Conservation (phyloP, 2,113 vertebrate species). For the Notechis scutatus region DNA sequence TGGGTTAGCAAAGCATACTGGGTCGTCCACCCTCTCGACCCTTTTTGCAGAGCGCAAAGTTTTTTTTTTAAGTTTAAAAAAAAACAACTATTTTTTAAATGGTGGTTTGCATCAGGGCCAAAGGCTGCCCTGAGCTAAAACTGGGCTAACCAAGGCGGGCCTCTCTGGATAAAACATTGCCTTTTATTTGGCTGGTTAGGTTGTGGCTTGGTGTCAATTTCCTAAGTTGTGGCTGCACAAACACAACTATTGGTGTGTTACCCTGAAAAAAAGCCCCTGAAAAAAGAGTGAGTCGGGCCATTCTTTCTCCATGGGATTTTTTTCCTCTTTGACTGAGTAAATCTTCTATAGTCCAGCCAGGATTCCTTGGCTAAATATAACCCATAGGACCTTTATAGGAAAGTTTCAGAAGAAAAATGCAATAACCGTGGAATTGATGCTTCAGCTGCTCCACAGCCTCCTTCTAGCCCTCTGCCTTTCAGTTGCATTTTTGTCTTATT, state of each 20-base stretch:
- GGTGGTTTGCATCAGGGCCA: not conserved
- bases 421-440: not conserved
- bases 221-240: not conserved
- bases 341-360: not conserved
- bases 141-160: not conserved
- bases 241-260: not conserved
- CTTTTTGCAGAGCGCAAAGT: not conserved
- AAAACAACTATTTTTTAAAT: no score
- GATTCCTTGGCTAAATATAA: not conserved
- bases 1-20: not conserved
- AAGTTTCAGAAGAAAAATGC: not conserved
- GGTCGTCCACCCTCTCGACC: not conserved
- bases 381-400: not conserved
- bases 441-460: not conserved
- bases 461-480: not conserved
- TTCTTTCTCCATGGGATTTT: not conserved
- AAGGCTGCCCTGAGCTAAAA: not conserved
- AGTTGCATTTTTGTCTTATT: not conserved
- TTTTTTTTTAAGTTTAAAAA: not conserved
- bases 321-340: not conserved
- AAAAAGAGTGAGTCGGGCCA: not conserved
- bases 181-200: not conserved
- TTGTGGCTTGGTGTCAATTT: not conserved
- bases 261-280: not conserved
- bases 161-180: not conserved